Base-by-base conservation (phyloP, 2,888 invertebrate genomes). In the Amphipoea oculea region DNA sequence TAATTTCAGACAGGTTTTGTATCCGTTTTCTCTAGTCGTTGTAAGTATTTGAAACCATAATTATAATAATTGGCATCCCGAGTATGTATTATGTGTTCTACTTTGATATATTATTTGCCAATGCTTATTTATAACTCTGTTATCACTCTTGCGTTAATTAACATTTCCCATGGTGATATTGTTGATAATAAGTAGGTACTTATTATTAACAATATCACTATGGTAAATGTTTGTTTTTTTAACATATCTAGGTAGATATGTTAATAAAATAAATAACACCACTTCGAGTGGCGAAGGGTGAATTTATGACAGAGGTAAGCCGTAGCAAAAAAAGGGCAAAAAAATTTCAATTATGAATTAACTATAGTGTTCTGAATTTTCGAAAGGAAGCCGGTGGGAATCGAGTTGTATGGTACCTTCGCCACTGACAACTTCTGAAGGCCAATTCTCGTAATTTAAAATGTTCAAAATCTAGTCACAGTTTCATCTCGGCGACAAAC, bases 121-220 rank as follows among this genome's bases (percentile, higher is more conserved):
- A 36, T 67, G 14, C 7, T 60, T 60, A 51, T 74, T 54, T 62
- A 4, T 62, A 66, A 23, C 48, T 66, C 6, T 60, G 12, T n/a
- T 67, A 74, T 72, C 74, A 20, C 4, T 66, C 4, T 40, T n/a
- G 17, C 36, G 5, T 7, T 71, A 51, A 70, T 78, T 80, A 80
- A 36, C 11, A 51, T 80, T 42, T 36, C 9, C 11, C 69, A 78
- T 80, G 36, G 70, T 51, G 4, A 78, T 69, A 62, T 40, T n/a
- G 17, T 9, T 78, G 29, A 17, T 51, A 60, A 54, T 65, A 4
- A 65, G 3, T 23, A 12, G 4, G 29, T 29, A 29, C 29, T 29
- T 29, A 29, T 29, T 29, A 29, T 29, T 29, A 29, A 29, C 29
- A 29, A 29, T 29, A 29, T 29, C 29, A 29, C 29, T 29, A 29